A percentile compares a stretch with the other conserved stretches of the same genome.
Conservation (phyloP, 1,140 invertebrate species). For the Apis mellifera region DNA sequence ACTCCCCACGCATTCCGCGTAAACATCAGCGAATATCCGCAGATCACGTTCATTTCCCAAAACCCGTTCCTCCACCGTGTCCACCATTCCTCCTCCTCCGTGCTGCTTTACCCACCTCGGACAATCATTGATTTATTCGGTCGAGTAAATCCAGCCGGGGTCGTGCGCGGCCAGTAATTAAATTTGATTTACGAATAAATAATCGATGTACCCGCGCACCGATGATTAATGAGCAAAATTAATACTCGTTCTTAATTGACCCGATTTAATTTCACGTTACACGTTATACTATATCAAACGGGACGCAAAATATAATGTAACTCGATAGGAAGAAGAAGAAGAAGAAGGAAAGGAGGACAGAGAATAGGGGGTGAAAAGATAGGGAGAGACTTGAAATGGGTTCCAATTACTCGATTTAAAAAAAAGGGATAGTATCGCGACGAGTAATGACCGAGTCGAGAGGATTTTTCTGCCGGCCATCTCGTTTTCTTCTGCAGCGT, state of each 20-base stretch:
- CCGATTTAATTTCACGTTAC: constrained; percentile 50
- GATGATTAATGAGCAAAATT: constrained; percentile 49
- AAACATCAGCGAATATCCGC: not conserved
- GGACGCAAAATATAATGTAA: not conserved
- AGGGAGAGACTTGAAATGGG: constrained; percentile 31
- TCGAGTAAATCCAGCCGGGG: constrained; percentile 8
- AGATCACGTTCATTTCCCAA: not conserved
- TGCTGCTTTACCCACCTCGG: constrained; percentile 2
- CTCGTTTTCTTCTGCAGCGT: constrained; percentile 6
- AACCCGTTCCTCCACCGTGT: not conserved
- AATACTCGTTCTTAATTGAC: constrained; percentile 51
- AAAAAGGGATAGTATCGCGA: not conserved
- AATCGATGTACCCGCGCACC: constrained; percentile 29
- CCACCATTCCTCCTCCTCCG: not conserved
- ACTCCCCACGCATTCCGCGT: not conserved
- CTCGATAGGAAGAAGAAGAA: not conserved
- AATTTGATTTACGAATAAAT: constrained; percentile 54
- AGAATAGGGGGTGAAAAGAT: not conserved
- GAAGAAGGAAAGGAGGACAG: not conserved
- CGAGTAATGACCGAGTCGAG: constrained; percentile 32
- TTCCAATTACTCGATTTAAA: constrained; percentile 28
- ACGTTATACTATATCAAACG: not conserved
- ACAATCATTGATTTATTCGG: constrained; percentile 43
- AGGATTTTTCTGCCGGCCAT: constrained; percentile 29
- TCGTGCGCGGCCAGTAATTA: constrained; percentile 28